phyloP scores from a whole-genome alignment of 2,113 vertebrate species.

The Azemiops feae region DNA sequence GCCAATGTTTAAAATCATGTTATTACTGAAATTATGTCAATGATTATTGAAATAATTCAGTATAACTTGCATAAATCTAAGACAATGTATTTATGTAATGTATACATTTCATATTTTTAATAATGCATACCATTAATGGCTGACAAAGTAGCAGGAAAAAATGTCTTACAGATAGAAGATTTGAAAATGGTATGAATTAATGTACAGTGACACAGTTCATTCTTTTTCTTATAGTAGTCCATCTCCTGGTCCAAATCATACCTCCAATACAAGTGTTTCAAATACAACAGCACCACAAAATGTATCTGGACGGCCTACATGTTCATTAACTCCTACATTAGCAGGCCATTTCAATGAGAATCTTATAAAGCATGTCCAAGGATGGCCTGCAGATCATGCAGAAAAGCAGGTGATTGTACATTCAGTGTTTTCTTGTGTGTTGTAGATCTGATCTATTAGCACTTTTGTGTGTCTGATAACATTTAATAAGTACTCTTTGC shows the following conservation, averaged over 20 bases:
- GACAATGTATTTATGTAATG: neutral
- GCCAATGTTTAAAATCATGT: neutral
- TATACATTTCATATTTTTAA: neutral
- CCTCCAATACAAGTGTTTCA: slow-evolving; percentile 79
- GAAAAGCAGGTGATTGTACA: slow-evolving; percentile 87
- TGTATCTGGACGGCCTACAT: slow-evolving; percentile 79
- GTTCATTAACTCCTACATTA: slow-evolving; percentile 90
- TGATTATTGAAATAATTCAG: neutral
- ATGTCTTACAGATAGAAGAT: neutral
- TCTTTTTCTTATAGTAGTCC: slow-evolving; percentile 79
- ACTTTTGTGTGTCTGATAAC: neutral
- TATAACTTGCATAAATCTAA: neutral
- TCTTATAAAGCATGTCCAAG: slow-evolving; percentile 97
- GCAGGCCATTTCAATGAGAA: slow-evolving; percentile 96
- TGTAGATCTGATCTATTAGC: neutral
- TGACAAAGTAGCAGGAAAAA: neutral
- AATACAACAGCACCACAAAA: slow-evolving; percentile 73
- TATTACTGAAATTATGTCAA: too few species aligned
- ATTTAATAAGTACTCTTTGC: neutral
- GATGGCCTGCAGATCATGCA: slow-evolving; percentile 95
- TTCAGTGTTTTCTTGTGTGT: neutral
- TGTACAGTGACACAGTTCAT: neutral
- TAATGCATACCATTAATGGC: neutral
- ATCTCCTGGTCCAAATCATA: slow-evolving; percentile 90
- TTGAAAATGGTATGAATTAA: neutral